Percentiles rank a stretch among this genome's conserved stretches.
These are phyloP conservation scores for Steatocranus sp. DNA, from an alignment of 2,797 vertebrate species.

Conservation along the genomic window DNA sequence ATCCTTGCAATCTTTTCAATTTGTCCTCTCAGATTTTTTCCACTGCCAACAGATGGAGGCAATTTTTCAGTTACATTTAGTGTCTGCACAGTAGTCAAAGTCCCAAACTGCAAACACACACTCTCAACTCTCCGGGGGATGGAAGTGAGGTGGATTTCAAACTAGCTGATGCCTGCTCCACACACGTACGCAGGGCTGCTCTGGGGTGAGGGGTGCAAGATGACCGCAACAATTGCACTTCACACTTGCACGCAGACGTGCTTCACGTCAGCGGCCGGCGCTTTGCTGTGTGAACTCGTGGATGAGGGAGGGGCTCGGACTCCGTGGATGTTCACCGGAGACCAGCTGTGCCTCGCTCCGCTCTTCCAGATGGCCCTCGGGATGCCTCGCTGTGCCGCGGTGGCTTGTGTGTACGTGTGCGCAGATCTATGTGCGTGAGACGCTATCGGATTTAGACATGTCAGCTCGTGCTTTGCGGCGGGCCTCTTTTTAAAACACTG, in stretches of 20 bases:
- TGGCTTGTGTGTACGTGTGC: not conserved
- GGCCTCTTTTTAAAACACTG: conserved; percentile 53
- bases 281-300: conserved; percentile 37
- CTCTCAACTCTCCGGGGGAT: not conserved
- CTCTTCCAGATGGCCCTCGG: conserved; percentile 64
- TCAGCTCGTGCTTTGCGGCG: conserved; percentile 51
- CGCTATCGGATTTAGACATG: conserved; percentile 61
- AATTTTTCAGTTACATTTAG: conserved; percentile 60
- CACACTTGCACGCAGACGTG: not conserved
- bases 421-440: conserved; percentile 16
- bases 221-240: not conserved
- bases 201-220: not conserved
- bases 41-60: conserved; percentile 59
- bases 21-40: conserved; percentile 60
- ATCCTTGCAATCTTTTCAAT: conserved; percentile 73
- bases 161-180: conserved; percentile 1
- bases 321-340: conserved; percentile 39
- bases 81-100: conserved; percentile 27
- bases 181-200: not conserved
- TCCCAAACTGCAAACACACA: not conserved
- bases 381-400: conserved; percentile 25
- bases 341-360: conserved; percentile 64
- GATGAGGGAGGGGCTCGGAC: conserved; percentile 40
- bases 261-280: conserved; percentile 14
- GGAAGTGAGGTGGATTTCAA: conserved; percentile 15